Base-by-base conservation (phyloP, 2,888 invertebrate species). In the Adelognathus sp. region DNA sequence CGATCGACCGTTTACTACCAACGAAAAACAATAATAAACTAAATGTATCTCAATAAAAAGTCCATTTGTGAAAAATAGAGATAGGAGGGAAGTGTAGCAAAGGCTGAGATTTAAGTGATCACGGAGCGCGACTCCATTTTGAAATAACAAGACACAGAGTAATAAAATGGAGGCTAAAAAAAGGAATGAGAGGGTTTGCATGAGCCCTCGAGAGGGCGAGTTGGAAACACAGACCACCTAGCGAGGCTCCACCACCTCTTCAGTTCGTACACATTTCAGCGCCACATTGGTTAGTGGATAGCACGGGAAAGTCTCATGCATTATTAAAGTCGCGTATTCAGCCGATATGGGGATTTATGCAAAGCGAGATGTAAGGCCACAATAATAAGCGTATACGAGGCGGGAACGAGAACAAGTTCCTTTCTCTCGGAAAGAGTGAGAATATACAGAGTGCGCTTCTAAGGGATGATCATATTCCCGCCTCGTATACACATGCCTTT, bases 231-330 rank as follows among this genome's bases (percentile, higher is more conserved):
- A 84, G 80, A 83, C 79, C 85, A 91, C 92, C 90, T 90, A 90
- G 91, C 84, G 85, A 88, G 85, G 81, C 84, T 86, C 84, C 86
- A 82, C 87, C 88, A 88, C 87, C 88, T 88, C 87, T 82, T 93
- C 93, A 83, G 92, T 92, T 2, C 93, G 92, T 64, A 92, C 92
- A 76, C n/a, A n/a, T n/a, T n/a, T 84, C 92, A 92, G 93, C 46
- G 93, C 33, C 92, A 93, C 92, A 83, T 82, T n/a, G 50, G 18
- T 16, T 50, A 16, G n/a, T n/a, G 36, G 58, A 33, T 21, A 63
- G 58, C 52, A 14, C 16, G 31, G 16, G 41, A 36, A 11, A 54
- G 44, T 29, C 88, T 52, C 90, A 89, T 89, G 90, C 89, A 90
- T 89, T 89, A 90, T 89, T 89, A 86, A 88, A 90, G 86, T 86